A percentile compares a stretch with the other conserved stretches of the same genome.
Conservation (phyloP, 2,888 invertebrate species). For the Hecatera dysodea region DNA sequence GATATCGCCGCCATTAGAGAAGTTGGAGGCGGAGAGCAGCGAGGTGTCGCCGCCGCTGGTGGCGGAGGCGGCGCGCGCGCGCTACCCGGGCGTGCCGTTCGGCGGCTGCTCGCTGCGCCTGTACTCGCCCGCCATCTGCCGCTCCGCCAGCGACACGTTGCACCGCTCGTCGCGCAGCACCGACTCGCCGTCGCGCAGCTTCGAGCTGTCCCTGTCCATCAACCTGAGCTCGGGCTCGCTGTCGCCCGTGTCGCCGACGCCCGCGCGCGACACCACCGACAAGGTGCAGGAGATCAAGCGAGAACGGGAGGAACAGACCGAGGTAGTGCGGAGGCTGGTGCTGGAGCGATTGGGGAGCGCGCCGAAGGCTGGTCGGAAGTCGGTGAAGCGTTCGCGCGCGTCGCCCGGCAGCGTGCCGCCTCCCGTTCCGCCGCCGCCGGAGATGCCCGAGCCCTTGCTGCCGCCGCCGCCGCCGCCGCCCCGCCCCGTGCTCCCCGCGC, state of each 20-base stretch:
- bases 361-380: slow-evolving; percentile 71
- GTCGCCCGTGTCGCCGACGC: slow-evolving; percentile 83
- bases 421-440: slow-evolving; percentile 77
- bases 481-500: slow-evolving; percentile 66
- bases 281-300: slow-evolving; percentile 95
- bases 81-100: slow-evolving; percentile 60
- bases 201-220: slow-evolving; percentile 74
- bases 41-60: slow-evolving; percentile 80
- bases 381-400: slow-evolving; percentile 70
- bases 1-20: slow-evolving; percentile 79
- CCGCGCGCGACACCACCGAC: slow-evolving; percentile 87
- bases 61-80: slow-evolving; percentile 73
- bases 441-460: slow-evolving; percentile 61
- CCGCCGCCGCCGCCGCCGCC: slow-evolving; percentile 72
- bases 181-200: slow-evolving; percentile 76
- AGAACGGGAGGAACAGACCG: slow-evolving; percentile 95
- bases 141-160: slow-evolving; percentile 87
- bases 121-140: slow-evolving; percentile 86
- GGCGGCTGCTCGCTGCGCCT: slow-evolving; percentile 75
- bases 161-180: slow-evolving; percentile 74
- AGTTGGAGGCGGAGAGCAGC: slow-evolving; percentile 67
- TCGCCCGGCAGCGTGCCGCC: slow-evolving; percentile 74
- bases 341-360: slow-evolving; percentile 93
- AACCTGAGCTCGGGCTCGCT: slow-evolving; percentile 78
- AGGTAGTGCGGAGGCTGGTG: slow-evolving; percentile 95